Percentiles rank a stretch among this genome's conserved stretches.
Conservation (phyloP, 2,797 vertebrate species). For the Rhyacichthys aspro region DNA sequence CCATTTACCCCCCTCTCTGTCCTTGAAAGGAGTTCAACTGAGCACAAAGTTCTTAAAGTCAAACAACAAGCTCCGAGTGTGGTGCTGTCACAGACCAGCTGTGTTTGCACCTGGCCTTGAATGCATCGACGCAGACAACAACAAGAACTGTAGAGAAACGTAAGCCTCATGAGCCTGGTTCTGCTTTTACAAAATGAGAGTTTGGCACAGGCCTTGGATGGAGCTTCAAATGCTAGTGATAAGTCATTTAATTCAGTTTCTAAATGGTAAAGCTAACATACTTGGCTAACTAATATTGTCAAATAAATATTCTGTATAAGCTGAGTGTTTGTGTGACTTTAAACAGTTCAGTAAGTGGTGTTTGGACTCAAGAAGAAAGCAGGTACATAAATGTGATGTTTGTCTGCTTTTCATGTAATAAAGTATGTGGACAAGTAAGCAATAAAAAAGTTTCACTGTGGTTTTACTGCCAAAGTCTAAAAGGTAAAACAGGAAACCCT, state of each 20-base stretch:
- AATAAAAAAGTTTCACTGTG: neutral
- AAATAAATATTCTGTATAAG: too few relatives aligned
- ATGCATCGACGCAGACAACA: constrained; percentile 28
- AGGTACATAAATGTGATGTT: neutral
- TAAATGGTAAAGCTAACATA: neutral
- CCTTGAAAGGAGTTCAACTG: constrained; percentile 35
- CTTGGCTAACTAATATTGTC: neutral
- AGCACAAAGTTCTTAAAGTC: constrained; percentile 24
- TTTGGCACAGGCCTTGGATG: constrained; percentile 3
- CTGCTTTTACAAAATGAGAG: neutral
- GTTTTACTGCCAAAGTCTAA: too few relatives aligned
- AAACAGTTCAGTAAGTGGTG: too few relatives aligned
- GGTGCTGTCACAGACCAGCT: constrained; percentile 50
- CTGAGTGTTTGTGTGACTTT: neutral
- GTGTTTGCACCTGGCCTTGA: constrained; percentile 50
- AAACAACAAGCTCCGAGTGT: constrained; percentile 25
- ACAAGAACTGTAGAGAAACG: constrained; percentile 1
- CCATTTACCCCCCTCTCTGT: constrained; percentile 7
- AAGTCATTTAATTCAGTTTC: neutral
- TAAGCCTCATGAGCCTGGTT: neutral
- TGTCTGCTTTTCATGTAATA: too few relatives aligned
- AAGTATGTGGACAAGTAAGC: too few relatives aligned
- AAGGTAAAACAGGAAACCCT: neutral
- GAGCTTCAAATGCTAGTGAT: neutral
- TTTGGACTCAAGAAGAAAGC: neutral